phyloP scores from a whole-genome alignment of 2,797 vertebrate genomes.

The Picus viridis region DNA sequence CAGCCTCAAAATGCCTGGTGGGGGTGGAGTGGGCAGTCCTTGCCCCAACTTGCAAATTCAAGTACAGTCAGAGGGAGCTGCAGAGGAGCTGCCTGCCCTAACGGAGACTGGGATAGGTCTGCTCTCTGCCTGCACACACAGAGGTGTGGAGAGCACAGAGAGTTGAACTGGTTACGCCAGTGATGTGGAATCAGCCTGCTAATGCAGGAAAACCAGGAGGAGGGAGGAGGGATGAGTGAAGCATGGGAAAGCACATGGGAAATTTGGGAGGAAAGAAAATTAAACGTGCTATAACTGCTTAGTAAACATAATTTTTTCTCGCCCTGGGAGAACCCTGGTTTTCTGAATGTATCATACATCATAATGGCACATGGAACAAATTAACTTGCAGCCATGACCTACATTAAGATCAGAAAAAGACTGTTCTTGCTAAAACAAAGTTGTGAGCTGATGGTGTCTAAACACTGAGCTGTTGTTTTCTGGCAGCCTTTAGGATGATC shows the following conservation, averaged over 20 bases:
- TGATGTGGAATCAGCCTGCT: not conserved
- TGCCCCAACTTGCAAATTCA: not conserved
- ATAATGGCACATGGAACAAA: conserved; percentile 61
- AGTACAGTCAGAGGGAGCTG: not conserved
- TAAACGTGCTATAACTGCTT: not conserved
- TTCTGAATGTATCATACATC: conserved; percentile 21
- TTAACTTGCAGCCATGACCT: conserved; percentile 58
- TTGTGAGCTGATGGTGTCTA: conserved; percentile 44
- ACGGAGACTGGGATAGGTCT: not conserved
- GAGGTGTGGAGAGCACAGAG: not conserved
- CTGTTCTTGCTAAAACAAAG: conserved; percentile 29
- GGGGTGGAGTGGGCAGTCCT: not conserved
- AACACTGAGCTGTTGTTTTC: conserved; percentile 44
- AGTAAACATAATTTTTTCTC: conserved; percentile 34
- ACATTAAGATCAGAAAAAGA: conserved; percentile 46
- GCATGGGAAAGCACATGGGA: not conserved
- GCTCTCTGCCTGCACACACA: not conserved
- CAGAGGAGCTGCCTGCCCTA: not conserved
- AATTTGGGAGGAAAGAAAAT: not conserved
- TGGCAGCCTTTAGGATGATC: conserved; percentile 31
- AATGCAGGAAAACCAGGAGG: not conserved
- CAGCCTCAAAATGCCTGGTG: not conserved
- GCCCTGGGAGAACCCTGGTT: conserved; percentile 37
- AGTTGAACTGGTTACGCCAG: not conserved
- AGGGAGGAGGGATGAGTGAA: not conserved